Conservation (phyloP, 2,888 invertebrate species). For the Gasteruption jaculator region DNA sequence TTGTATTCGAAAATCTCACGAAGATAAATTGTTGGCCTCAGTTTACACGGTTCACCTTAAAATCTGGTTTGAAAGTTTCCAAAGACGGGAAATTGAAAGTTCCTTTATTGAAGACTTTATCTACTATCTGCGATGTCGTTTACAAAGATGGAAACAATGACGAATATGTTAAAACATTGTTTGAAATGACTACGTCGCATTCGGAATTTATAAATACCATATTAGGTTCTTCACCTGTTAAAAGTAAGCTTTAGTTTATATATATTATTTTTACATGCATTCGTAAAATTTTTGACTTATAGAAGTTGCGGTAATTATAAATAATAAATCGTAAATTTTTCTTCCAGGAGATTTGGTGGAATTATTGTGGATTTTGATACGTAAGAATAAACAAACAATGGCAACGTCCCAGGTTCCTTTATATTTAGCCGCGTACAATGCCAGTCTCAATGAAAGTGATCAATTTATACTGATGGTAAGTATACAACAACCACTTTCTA, state of each 20-base stretch:
- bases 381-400: conserved; percentile 63
- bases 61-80: conserved; percentile 58
- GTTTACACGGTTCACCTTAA: conserved; percentile 57
- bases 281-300: conserved; percentile 1
- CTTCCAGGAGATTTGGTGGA: conserved; percentile 62
- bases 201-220: conserved; percentile 72
- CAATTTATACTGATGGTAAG: conserved; percentile 59
- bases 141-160: conserved; percentile 56
- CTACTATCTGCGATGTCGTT: conserved; percentile 57
- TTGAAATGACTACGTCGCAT: conserved; percentile 73
- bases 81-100: conserved; percentile 40
- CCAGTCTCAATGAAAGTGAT: conserved; percentile 67
- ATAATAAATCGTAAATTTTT: conserved; percentile 12
- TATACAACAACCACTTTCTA: conserved; percentile 6
- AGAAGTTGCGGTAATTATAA: conserved; percentile 6
- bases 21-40: conserved; percentile 43
- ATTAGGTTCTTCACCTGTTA: conserved; percentile 50
- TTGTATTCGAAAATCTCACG: conserved; percentile 32
- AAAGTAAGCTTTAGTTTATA: conserved; percentile 39
- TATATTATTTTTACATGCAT: conserved; percentile 7
- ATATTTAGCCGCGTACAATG: conserved; percentile 74
- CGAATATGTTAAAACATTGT: conserved; percentile 55
- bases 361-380: conserved; percentile 62
- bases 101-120: conserved; percentile 58
- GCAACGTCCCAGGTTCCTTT: conserved; percentile 68